Percentiles rank a stretch among this genome's conserved stretches.
Conservation (phyloP, 2,797 vertebrate genomes). For the Danio aesculapii region DNA sequence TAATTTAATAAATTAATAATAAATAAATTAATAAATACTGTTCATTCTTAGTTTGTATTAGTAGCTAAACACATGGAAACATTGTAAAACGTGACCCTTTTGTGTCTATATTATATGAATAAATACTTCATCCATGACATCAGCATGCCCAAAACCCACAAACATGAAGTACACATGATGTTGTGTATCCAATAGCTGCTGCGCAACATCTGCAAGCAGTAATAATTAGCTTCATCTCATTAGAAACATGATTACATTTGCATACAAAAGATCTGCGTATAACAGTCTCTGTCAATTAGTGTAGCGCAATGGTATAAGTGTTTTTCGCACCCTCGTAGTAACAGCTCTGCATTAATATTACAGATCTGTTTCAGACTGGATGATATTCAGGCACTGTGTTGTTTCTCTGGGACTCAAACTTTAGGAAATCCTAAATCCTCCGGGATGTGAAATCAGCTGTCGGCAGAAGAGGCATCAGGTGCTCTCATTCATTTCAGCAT, state of each 20-base stretch:
- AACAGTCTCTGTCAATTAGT: background rate
- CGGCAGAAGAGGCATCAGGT: slow-evolving; percentile 11
- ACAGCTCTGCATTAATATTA: background rate
- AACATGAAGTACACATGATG: background rate
- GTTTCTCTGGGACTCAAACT: background rate
- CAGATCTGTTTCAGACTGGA: background rate
- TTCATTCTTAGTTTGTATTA: too few relatives aligned
- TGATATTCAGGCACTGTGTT: background rate
- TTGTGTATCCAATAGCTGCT: background rate
- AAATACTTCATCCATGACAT: background rate
- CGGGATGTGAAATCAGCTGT: background rate
- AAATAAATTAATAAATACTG: too few relatives aligned
- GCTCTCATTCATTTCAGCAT: slow-evolving; percentile 1
- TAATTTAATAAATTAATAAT: too few relatives aligned
- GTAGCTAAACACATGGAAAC: too few relatives aligned
- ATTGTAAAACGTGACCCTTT: too few relatives aligned
- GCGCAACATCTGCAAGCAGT: slow-evolving; percentile 15
- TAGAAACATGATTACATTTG: slow-evolving; percentile 33
- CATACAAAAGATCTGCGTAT: slow-evolving; percentile 13
- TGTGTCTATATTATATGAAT: too few relatives aligned
- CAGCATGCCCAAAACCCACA: background rate
- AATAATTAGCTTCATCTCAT: slow-evolving; percentile 28
- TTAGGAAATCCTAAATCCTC: background rate
- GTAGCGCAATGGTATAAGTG: background rate
- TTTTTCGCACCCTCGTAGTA: slow-evolving; percentile 2